Conservation (phyloP, 2,888 invertebrate species). For the Acanthacorydalis orientalis region DNA sequence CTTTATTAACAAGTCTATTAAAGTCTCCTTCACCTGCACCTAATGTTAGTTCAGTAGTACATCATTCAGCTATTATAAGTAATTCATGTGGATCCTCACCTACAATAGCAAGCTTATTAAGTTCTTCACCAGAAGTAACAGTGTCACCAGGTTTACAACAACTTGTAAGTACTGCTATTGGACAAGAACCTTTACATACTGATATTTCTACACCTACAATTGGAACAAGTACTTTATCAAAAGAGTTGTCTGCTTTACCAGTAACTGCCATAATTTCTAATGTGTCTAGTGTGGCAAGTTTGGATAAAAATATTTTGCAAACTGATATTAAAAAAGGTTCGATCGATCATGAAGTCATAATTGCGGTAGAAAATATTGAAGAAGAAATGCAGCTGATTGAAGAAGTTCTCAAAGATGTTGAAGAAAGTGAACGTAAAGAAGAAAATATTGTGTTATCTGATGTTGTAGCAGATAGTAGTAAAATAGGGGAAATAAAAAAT, state of each 20-base stretch:
- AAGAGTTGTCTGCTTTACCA: not conserved
- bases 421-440: conserved; percentile 7
- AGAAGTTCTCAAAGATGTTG: conserved; percentile 6
- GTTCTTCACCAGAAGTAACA: conserved; percentile 22
- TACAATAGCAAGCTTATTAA: conserved; percentile 36
- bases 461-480: not conserved
- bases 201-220: conserved; percentile 34
- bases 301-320: not conserved
- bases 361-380: conserved; percentile 2
- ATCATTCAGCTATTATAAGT: conserved; percentile 21
- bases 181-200: conserved; percentile 16
- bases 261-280: not conserved
- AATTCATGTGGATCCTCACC: conserved; percentile 26
- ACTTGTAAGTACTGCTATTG: conserved; percentile 29
- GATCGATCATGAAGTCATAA: not conserved
- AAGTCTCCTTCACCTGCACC: conserved; percentile 46
- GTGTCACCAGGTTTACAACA: conserved; percentile 33
- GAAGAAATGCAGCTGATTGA: conserved; percentile 6
- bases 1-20: conserved; percentile 64
- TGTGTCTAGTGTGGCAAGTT: not conserved
- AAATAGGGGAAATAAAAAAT: conserved; percentile 5
- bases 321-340: not conserved
- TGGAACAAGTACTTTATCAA: conserved; percentile 55
- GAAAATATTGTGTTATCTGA: not conserved
- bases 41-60: conserved; percentile 25